phyloP scores from a whole-genome alignment of 2,797 vertebrate genomes.

The Anniella stebbinsi region DNA sequence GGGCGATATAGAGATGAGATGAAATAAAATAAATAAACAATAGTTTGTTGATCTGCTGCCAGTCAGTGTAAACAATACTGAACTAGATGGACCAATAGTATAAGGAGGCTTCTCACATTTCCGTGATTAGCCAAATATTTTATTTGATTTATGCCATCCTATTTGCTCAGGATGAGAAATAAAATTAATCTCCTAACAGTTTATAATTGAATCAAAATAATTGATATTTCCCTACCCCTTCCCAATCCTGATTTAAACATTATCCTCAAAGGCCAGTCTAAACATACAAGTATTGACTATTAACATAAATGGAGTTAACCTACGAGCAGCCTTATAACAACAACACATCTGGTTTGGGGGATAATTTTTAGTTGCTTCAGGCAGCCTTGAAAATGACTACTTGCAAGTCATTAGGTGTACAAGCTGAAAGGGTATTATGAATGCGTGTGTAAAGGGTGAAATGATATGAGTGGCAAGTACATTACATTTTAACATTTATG shows the following conservation, averaged over 20 bases:
- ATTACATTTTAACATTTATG: neutral
- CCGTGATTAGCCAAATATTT: neutral
- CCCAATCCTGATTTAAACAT: neutral
- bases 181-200: neutral
- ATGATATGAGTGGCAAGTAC: neutral
- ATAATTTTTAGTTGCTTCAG: neutral
- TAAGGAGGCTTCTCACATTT: neutral
- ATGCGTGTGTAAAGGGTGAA: neutral
- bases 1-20: too few species aligned
- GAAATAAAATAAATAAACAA: neutral
- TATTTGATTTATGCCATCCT: neutral
- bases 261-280: neutral
- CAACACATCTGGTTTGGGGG: neutral
- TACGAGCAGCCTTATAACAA: neutral
- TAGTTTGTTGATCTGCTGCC: neutral
- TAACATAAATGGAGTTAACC: neutral
- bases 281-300: neutral
- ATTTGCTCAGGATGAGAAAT: neutral
- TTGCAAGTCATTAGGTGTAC: neutral
- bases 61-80: neutral
- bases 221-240: too few species aligned
- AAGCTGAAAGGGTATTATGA: neutral
- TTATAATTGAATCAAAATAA: neutral
- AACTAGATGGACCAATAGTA: neutral
- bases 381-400: neutral